These are phyloP conservation scores for Tricholauxania praeusta DNA, from an alignment of 2,888 invertebrate species.

Conservation along the genomic window DNA sequence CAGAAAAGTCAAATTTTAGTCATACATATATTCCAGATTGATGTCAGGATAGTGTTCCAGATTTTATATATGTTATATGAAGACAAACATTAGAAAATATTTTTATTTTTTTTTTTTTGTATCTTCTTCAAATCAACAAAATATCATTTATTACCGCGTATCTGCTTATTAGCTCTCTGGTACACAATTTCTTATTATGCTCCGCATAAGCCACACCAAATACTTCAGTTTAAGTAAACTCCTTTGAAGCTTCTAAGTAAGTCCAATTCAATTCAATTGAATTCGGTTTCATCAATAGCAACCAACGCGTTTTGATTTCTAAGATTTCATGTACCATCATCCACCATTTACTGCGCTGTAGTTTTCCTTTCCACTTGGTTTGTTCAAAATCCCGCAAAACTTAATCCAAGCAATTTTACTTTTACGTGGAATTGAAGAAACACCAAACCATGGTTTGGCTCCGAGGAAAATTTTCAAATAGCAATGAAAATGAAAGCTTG, in stretches of 20 bases:
- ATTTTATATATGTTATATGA: no score
- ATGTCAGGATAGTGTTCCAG: no score
- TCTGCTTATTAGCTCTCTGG: no score
- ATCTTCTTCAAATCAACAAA: background rate
- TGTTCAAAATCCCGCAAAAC: conserved; percentile 43
- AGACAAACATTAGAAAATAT: background rate
- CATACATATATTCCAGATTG: no score
- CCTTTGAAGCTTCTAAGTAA: conserved; percentile 9
- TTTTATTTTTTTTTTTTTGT: background rate
- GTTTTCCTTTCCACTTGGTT: conserved; percentile 41
- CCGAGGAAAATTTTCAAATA: no score
- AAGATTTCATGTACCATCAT: background rate
- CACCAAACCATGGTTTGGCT: no score
- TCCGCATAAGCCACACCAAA: background rate
- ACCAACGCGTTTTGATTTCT: background rate
- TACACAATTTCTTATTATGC: no score
- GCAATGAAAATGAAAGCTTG: no score
- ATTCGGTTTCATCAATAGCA: conserved; percentile 14
- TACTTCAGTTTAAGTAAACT: background rate
- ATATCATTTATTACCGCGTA: background rate
- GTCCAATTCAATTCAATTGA: conserved; percentile 13
- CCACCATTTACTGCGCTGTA: conserved; percentile 24
- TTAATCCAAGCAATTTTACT: conserved; percentile 48
- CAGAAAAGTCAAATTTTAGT: no score
- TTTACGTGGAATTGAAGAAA: conserved; percentile 11